phyloP scores from a whole-genome alignment of 30 jellyfish, hydroid and myxozoan species.

The Catostylus mosaicus region DNA sequence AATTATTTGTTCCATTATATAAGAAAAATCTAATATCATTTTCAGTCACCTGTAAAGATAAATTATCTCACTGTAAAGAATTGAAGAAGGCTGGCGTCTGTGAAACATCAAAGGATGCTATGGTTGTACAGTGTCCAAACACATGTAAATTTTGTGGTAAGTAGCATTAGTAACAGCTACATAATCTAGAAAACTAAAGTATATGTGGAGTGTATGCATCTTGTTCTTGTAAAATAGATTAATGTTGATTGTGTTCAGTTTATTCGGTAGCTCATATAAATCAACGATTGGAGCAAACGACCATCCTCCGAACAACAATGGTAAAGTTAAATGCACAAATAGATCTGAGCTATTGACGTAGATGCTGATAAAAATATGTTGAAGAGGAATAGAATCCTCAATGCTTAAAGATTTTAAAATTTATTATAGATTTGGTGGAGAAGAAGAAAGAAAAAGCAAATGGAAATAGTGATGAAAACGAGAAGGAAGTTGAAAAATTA shows the following conservation, averaged over 20 bases:
- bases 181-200: neutral
- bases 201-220: no score
- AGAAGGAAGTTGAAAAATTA: conserved; percentile 16
- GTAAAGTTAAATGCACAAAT: no score
- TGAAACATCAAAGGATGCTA: conserved; percentile 95
- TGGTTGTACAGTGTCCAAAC: conserved; percentile 95
- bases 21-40: no score
- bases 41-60: conserved; percentile 68
- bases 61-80: conserved; percentile 72
- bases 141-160: conserved; percentile 95
- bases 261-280: no score
- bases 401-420: neutral
- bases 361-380: no score
- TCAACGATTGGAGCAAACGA: no score
- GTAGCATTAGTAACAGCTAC: conserved; percentile 1
- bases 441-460: conserved; percentile 36
- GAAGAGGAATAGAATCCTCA: no score
- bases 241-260: no score
- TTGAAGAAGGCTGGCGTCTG: conserved; percentile 89
- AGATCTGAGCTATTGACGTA: no score
- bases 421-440: conserved; percentile 62
- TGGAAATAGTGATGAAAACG: conserved; percentile 36
- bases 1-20: no score
- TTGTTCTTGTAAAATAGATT: no score
- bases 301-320: no score